A percentile compares a stretch with the other conserved stretches of the same genome.
phyloP scores from a whole-genome alignment of 30 jellyfish, hydroid and myxozoan species.

The Aurelia aurita complex sp. Pacific region DNA sequence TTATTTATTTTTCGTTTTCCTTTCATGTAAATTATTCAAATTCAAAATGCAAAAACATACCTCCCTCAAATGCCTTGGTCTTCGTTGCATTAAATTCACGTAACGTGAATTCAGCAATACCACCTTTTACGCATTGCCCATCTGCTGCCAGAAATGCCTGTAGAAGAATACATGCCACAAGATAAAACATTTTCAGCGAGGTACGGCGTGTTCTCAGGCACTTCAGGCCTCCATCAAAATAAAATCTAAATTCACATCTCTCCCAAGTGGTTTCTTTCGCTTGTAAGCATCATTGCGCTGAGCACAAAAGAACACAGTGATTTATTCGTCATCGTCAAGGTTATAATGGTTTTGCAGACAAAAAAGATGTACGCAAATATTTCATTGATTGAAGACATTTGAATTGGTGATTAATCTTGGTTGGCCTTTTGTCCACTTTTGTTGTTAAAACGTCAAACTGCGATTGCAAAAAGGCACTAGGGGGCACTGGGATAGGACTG shows the following conservation, averaged over 20 bases:
- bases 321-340: background rate
- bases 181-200: background rate
- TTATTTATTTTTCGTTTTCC: no score
- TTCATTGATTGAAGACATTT: background rate
- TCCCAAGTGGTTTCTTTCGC: background rate
- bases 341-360: background rate
- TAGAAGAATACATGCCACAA: background rate
- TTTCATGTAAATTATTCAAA: no score
- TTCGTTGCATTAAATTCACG: conserved; percentile 1
- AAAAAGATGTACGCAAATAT: background rate
- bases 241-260: background rate
- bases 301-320: conserved; percentile 1
- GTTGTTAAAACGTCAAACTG: no score
- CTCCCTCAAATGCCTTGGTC: background rate
- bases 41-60: no score
- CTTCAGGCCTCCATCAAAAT: no score
- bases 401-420: no score
- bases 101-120: background rate
- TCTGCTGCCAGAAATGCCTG: background rate
- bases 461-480: no score
- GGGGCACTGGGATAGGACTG: no score
- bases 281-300: conserved; percentile 1
- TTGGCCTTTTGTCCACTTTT: no score
- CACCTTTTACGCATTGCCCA: background rate
- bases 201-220: no score